These are phyloP conservation scores for Gila robusta DNA, from an alignment of 2,797 vertebrate genomes.

Conservation along the genomic window DNA sequence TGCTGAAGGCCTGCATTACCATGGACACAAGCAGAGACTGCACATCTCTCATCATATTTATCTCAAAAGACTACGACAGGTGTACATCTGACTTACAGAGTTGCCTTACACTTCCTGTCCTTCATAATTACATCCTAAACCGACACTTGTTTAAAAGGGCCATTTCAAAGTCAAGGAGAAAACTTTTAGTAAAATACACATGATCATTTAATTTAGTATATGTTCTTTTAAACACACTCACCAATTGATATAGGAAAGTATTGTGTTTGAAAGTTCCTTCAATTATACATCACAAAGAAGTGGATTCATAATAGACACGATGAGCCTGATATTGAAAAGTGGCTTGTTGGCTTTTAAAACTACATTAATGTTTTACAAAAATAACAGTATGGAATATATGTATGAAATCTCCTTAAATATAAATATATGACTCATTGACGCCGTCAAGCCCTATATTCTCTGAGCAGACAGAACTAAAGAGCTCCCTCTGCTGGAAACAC, in stretches of 20 bases:
- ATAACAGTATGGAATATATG: no score
- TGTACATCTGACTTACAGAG: constrained; percentile 30
- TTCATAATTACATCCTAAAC: neutral
- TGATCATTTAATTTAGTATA: neutral
- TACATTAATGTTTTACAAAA: neutral
- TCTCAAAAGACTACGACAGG: constrained; percentile 47
- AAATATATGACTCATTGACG: neutral
- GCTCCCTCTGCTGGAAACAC: constrained; percentile 37
- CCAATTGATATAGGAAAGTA: neutral
- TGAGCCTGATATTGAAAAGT: neutral
- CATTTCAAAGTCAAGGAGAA: neutral
- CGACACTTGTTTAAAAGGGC: neutral
- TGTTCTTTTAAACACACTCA: neutral
- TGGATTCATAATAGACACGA: neutral
- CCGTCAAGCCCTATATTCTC: neutral
- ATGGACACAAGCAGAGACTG: constrained; percentile 68
- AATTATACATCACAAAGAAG: neutral
- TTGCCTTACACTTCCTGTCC: constrained; percentile 8
- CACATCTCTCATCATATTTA: constrained; percentile 35
- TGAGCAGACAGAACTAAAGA: constrained; percentile 35
- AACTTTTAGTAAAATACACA: neutral
- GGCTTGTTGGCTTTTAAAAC: neutral
- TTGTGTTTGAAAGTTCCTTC: neutral
- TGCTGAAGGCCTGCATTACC: constrained; percentile 60
- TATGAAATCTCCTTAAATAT: neutral